Evolutionary conservation across 30 jellyfish, hydroid and myxozoan species (phyloP), one percentile per base, ranked within the genome.

Genomic region (Cassiopea xamachana): DNA sequence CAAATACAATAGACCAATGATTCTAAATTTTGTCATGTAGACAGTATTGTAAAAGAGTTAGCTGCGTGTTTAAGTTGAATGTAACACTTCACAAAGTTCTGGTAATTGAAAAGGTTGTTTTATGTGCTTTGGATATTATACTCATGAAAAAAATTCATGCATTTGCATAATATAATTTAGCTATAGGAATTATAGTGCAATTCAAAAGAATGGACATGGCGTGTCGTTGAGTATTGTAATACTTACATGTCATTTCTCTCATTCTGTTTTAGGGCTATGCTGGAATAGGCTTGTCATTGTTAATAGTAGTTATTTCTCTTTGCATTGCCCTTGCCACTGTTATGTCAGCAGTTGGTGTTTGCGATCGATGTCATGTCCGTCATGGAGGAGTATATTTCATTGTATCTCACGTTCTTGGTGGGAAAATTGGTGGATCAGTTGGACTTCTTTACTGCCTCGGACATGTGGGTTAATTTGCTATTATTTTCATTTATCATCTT

Each of bases 291-390:
- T 87, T 95, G 14, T 89, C 99, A n/a, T 83, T 92, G 68, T 89
- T 95, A 0, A 78, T 95, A 2, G 97, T 95, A 1, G 12, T 83
- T 43, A 74, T 95, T n/a, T 91, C 99, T 1, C 67, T 91, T 39
- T 49, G 87, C 17, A 92, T 95, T 83, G 99, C 99, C 71, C 92
- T 95, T 84, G 99, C 97, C 60, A 91, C 99, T 2, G 92, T 91
- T 75, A 91, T 95, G 98, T 95, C 99, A 64, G 99, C 99, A 58
- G 99, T 95, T 72, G 99, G 99, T 1, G 84, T 95, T 46, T 87
- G 94, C 77, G 97, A 95, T 48, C 81, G 98, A 51, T 90, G 98
- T 82, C 92, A 91, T 70, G 89, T 91, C 62, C 80, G 93, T 2
- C 72, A 82, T 76, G 99, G 99, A 58, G 99, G 99, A 7, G 98